Evolutionary conservation across 2,797 vertebrate species (phyloP), one percentile per base, ranked within the genome.

Genomic region (Naso thynnoides): DNA sequence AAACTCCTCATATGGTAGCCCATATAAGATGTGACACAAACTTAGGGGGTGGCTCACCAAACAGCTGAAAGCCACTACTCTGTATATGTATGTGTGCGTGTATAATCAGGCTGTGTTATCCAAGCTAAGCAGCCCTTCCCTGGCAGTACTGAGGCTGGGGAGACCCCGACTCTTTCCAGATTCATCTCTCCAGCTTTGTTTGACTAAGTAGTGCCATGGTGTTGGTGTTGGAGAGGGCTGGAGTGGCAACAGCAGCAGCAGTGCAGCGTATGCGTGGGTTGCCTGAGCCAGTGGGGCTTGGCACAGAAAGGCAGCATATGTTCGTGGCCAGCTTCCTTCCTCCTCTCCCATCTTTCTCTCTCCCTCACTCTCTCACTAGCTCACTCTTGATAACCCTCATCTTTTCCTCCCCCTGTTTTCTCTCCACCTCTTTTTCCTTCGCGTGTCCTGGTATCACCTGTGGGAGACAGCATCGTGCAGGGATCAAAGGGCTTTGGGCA

Each of bases 171-270:
- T 77, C 76, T 90, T 87, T 83, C 87, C 90, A 87, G 90, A 87
- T 90, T 85, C 82, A 87, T 92, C 89, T 90, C 89, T 89, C 78
- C 84, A 89, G 89, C 87, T 91, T 92, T 93, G 88, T 93, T 90
- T 91, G 90, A 91, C 91, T 91, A 91, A 91, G 91, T 88, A 86
- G 87, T 85, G 89, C 82, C 84, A 77, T 84, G 89, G 89, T 88
- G 86, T 89, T 87, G 91, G 87, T 90, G 89, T 83, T 89, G 81
- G 88, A 89, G 88, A 79, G 90, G 82, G 74, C 88, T 88, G 83
- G 73, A 88, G 88, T 90, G 88, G 83, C 82, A 86, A 78, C 88
- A 86, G 86, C 88, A 86, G 89, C 91, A 84, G 87, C 84, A 81
- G 88, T 81, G 83, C 81, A 88, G 88, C 82, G 77, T 90, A 84